Evolutionary conservation across 2,888 invertebrate species (phyloP).

Genomic region (Drosophila koepferae): DNA sequence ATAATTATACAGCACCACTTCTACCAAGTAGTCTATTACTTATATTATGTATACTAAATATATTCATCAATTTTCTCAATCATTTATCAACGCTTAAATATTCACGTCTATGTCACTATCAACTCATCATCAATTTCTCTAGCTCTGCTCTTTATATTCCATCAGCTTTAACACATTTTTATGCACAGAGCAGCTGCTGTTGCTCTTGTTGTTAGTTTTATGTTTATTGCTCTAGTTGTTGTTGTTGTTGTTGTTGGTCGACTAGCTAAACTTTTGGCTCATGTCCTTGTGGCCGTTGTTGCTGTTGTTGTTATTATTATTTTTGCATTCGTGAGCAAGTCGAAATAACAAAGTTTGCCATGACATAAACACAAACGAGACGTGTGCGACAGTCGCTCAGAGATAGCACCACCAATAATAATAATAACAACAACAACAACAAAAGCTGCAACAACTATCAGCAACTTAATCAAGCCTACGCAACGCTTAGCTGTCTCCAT

Average conservation of each 20-base stretch:
- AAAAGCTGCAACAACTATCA: conserved; percentile 4
- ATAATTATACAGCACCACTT: neutral
- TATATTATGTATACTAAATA: neutral
- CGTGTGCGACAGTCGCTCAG: conserved; percentile 43
- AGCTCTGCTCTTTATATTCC: neutral
- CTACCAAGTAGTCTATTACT: too few species aligned
- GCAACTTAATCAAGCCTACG: conserved; percentile 43
- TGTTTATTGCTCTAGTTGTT: conserved; percentile 27
- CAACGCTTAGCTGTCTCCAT: conserved; percentile 25
- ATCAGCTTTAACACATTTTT: conserved; percentile 34
- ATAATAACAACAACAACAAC: conserved; percentile 9
- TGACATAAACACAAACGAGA: conserved; percentile 45
- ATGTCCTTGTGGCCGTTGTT: conserved; percentile 20
- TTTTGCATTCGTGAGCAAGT: conserved; percentile 32
- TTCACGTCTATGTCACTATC: neutral
- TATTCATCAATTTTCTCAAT: neutral
- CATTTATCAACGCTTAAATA: neutral
- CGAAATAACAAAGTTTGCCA: conserved; percentile 40
- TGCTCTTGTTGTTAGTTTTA: conserved; percentile 37
- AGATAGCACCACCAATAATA: conserved; percentile 35
- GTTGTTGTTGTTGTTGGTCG: conserved; percentile 25
- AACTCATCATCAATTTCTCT: conserved; percentile 2
- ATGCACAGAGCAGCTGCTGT: conserved; percentile 38
- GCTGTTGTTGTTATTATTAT: conserved; percentile 23
- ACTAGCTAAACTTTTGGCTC: conserved; percentile 16